Evolutionary conservation across 1,140 invertebrate genomes (phyloP), one percentile per base, ranked within the genome.

Genomic region (Coptotermes formosanus): DNA sequence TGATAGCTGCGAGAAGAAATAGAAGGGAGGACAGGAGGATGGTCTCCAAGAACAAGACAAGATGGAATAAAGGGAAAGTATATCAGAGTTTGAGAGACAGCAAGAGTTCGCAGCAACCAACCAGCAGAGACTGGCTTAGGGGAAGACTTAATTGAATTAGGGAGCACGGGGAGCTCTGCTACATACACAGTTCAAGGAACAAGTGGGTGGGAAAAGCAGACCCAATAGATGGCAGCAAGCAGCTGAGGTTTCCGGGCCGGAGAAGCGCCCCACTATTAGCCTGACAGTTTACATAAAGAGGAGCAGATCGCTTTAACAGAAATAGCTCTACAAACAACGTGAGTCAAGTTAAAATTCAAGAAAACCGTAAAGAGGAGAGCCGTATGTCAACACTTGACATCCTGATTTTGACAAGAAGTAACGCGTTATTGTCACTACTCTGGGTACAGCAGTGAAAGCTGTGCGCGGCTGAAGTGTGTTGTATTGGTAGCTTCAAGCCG

Each of bases 91-190:
- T 75, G 25, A 30, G 25, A 75, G 64, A 75, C 64, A 30, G 64
- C 64, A n/a, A 64, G 59, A 64, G 59, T 8, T 75, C n/a, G 9
- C 64, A 75, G 64, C 25, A 11, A 75, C 25, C 64, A 55, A 55
- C 1, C 52, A 21, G 52, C 52, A 55, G 64, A 69, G n/a, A 75
- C 64, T 75, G 8, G 64, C 64, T 75, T 75, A 75, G 64, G 64
- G 64, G n/a, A 75, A 30, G n/a, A n/a, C n/a, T 75, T 75, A 30
- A 75, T 75, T 75, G 64, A 75, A 75, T 75, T 75, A 75, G n/a
- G 64, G 64, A n/a, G n/a, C 59, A 64, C 59, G 19, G 59, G 25
- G 59, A 64, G 3, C 25, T 64, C 59, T 75, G 2, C 9, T 75
- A 25, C 64, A 16, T 30, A 30, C 25, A 30, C 64, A 30, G n/a